Percentiles rank a stretch among this genome's conserved stretches.
phyloP scores from a whole-genome alignment of 2,888 invertebrate genomes.

The Rhagonycha fulva region DNA sequence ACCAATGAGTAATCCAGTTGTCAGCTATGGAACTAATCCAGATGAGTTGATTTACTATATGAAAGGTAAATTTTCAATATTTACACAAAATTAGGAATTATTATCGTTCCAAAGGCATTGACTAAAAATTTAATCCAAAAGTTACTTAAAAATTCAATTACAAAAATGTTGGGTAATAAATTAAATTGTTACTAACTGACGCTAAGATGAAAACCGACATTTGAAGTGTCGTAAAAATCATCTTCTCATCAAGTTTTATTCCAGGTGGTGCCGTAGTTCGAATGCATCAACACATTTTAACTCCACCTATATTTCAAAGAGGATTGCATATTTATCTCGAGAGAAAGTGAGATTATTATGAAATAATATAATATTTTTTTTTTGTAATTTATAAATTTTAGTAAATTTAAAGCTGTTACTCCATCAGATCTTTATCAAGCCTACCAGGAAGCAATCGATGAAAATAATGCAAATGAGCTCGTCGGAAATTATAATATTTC shows the following conservation, averaged over 20 bases:
- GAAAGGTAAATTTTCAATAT: conserved; percentile 8
- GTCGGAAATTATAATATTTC: conserved; percentile 6
- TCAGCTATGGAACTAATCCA: conserved; percentile 63
- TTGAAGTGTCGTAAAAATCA: too few relatives aligned
- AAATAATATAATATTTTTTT: neutral
- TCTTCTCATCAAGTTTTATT: neutral
- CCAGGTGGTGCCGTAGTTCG: conserved; percentile 65
- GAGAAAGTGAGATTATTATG: conserved; percentile 9
- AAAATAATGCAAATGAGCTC: neutral
- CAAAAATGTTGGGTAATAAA: too few relatives aligned
- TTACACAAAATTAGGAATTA: too few relatives aligned
- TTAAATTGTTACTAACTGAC: too few relatives aligned
- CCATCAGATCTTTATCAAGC: conserved; percentile 15
- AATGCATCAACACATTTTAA: conserved; percentile 30
- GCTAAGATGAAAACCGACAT: too few relatives aligned
- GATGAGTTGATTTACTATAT: conserved; percentile 9
- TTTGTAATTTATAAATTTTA: neutral
- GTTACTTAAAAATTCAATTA: too few relatives aligned
- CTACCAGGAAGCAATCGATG: conserved; percentile 10
- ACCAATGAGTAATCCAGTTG: conserved; percentile 57
- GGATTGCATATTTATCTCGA: conserved; percentile 27
- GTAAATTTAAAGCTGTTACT: conserved; percentile 8
- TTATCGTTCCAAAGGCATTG: too few relatives aligned
- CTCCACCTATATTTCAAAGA: conserved; percentile 16
- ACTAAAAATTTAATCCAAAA: too few relatives aligned